phyloP scores from a whole-genome alignment of 2,888 invertebrate species.

The Celastrina argiolus region DNA sequence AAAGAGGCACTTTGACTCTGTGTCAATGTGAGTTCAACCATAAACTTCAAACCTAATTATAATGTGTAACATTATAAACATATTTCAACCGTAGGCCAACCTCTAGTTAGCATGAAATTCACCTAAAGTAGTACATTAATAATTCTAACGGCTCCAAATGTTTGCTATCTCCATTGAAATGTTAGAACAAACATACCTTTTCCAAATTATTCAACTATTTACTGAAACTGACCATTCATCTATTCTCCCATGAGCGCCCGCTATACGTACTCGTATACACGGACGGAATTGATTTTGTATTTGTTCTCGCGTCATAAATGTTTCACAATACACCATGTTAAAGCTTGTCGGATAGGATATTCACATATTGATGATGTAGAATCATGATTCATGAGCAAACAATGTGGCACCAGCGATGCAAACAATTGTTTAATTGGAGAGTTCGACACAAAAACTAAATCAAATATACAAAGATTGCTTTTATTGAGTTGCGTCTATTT shows the following conservation, averaged over 20 bases:
- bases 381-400: constrained; percentile 61
- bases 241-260: constrained; percentile 1
- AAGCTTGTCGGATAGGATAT: constrained; percentile 60
- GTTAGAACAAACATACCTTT: constrained; percentile 8
- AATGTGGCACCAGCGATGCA: constrained; percentile 44
- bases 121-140: too few species aligned
- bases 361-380: constrained; percentile 68
- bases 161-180: not conserved
- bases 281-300: constrained; percentile 54
- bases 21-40: too few species aligned
- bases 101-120: too few species aligned
- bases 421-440: constrained; percentile 58
- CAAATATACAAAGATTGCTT: constrained; percentile 30
- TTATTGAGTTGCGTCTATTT: constrained; percentile 21
- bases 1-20: too few species aligned
- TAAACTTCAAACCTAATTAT: too few species aligned
- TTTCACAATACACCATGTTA: constrained; percentile 54
- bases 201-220: constrained; percentile 8
- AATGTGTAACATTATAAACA: too few species aligned
- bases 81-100: too few species aligned
- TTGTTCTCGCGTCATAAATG: constrained; percentile 56
- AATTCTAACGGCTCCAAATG: not conserved
- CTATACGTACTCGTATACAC: constrained; percentile 45
- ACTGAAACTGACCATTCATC: not conserved
- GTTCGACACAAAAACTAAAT: constrained; percentile 43